A percentile compares a stretch with the other conserved stretches of the same genome.
These are phyloP conservation scores for Gila orcuttii DNA, from an alignment of 2,113 vertebrate genomes.

Conservation along the genomic window DNA sequence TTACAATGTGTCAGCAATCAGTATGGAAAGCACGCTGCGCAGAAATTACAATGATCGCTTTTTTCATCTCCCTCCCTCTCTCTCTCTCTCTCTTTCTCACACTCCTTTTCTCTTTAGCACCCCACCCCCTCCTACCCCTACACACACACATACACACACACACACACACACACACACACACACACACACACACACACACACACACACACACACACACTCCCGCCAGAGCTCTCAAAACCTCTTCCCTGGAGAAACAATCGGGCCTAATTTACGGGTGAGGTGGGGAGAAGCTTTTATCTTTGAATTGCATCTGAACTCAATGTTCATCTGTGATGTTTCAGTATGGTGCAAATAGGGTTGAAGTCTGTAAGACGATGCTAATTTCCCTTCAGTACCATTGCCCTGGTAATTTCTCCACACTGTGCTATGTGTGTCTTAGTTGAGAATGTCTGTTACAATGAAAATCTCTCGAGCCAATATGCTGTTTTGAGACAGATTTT, in stretches of 20 bases:
- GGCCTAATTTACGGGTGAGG: conserved; percentile 49
- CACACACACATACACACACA: conserved; percentile 6
- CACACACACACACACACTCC: conserved; percentile 5
- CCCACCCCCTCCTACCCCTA: not conserved
- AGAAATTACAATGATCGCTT: conserved; percentile 74
- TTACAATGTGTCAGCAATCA: conserved; percentile 75
- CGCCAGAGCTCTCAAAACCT: conserved; percentile 45
- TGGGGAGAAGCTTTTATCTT: conserved; percentile 60
- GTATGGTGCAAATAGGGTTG: conserved; percentile 13
- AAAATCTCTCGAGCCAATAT: conserved; percentile 6
- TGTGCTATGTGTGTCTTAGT: not conserved
- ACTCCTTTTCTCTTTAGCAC: conserved; percentile 19
- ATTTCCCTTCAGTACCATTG: conserved; percentile 28
- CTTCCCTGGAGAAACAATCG: conserved; percentile 52
- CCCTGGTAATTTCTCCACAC: conserved; percentile 5
- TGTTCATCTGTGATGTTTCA: conserved; percentile 31
- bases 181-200: too few species aligned
- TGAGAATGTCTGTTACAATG: not conserved
- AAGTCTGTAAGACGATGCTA: conserved; percentile 41
- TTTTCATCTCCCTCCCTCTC: conserved; percentile 69
- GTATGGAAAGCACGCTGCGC: conserved; percentile 70
- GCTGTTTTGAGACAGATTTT: not conserved
- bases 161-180: too few species aligned
- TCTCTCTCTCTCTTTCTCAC: conserved; percentile 60
- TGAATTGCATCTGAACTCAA: conserved; percentile 52